Base-by-base conservation (phyloP, 2,888 invertebrate species). In the Brenthis daphne region DNA sequence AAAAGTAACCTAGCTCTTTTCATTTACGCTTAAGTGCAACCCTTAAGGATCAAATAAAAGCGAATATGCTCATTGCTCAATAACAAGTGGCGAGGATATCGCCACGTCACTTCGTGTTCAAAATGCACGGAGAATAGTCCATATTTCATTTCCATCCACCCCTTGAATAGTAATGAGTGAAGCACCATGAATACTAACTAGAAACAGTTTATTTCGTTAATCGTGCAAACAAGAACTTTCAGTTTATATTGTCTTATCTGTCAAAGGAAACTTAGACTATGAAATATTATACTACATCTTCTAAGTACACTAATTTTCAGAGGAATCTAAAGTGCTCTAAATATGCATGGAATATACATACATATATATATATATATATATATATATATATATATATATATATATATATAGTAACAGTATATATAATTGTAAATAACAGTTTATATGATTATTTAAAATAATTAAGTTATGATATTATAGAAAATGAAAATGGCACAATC, bases 141-240 rank as follows among this genome's bases (percentile, higher is more conserved):
- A 92, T 92, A 91, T 91, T 92, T 92, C 92, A 92, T 92, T 90
- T 90, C 84, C 84, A 78, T 82, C 77, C 88, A 86, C 85, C 77
- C 76, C 80, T 81, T 79, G 91, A 92, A 92, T 92, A 88, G 84
- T 80, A 91, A 92, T 90, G 89, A 92, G 88, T 77, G 75, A 76
- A 82, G 80, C 78, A 83, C 85, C 83, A 89, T 91, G 92, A 91
- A 92, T 92, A 92, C 89, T 88, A 92, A 92, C 80, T 82, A 90
- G 90, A 82, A 86, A 88, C 88, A 89, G 90, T 90, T 91, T 89
- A 90, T 88, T 88, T 88, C 86, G 89, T 88, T 91, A 92, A 91
- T 92, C 88, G 91, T 81, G 85, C 85, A 89, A 92, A 91, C 88
- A 90, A 86, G 87, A 89, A 89, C 87, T 90, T 88, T 85, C 80